Evolutionary conservation across 2,888 invertebrate species (phyloP).

Genomic region (Ectobius pallidus): DNA sequence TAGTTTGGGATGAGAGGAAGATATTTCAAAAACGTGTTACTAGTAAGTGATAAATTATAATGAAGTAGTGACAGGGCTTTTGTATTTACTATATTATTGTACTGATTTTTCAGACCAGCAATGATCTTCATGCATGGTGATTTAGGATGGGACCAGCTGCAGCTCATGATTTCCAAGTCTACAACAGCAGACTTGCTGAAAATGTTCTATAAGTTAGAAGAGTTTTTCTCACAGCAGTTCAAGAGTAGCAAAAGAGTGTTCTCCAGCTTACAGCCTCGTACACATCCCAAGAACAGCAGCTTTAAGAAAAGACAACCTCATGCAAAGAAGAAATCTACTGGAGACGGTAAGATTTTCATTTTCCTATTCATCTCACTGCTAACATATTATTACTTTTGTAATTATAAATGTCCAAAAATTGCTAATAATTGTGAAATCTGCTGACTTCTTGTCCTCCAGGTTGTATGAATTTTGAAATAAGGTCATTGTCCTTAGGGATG

Average conservation of each 20-base stretch:
- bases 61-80: no score
- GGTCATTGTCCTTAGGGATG: no score
- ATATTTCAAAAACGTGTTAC: no score
- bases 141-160: constrained; percentile 93
- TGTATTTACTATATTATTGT: no score
- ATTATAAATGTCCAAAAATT: neutral
- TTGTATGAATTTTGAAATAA: no score
- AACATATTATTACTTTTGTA: neutral
- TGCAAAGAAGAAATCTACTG: constrained; percentile 34
- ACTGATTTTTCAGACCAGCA: constrained; percentile 74
- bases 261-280: constrained; percentile 68
- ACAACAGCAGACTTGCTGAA: constrained; percentile 96
- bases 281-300: constrained; percentile 45
- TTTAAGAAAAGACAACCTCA: constrained; percentile 33
- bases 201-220: constrained; percentile 95
- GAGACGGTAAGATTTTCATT: constrained; percentile 24
- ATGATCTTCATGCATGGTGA: constrained; percentile 92
- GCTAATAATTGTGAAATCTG: neutral
- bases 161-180: constrained; percentile 95
- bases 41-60: no score
- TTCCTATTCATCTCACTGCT: neutral
- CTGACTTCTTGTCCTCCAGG: no score
- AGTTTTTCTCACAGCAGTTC: constrained; percentile 98
- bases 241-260: constrained; percentile 94
- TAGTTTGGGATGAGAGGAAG: no score